These are phyloP conservation scores for Scaptomyza caliginosa DNA, from an alignment of 2,888 invertebrate genomes.

Conservation along the genomic window DNA sequence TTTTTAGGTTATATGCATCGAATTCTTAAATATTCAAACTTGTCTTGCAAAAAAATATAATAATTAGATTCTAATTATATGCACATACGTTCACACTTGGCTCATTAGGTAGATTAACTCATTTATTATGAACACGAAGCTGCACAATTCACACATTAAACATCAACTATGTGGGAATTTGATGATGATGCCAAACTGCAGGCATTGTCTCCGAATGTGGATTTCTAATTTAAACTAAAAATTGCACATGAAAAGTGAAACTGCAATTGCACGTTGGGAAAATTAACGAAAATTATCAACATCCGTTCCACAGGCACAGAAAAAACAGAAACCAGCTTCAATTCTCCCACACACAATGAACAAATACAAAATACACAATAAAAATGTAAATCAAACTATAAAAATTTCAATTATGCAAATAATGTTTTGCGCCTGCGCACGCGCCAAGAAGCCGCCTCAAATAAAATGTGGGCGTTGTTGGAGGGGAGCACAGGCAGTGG, in stretches of 20 bases:
- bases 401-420: slow-evolving; percentile 62
- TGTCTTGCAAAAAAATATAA: background rate
- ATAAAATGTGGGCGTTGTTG: slow-evolving; percentile 37
- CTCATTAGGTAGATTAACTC: slow-evolving; percentile 36
- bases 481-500: background rate
- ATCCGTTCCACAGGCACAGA: slow-evolving; percentile 37
- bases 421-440: slow-evolving; percentile 71
- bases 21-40: too few species aligned
- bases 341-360: slow-evolving; percentile 40
- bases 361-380: slow-evolving; percentile 5
- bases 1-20: too few species aligned
- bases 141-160: slow-evolving; percentile 46
- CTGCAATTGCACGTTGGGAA: slow-evolving; percentile 32
- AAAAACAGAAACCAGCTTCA: slow-evolving; percentile 25
- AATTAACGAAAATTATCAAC: slow-evolving; percentile 41
- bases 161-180: slow-evolving; percentile 41
- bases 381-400: slow-evolving; percentile 5
- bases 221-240: slow-evolving; percentile 14
- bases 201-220: slow-evolving; percentile 28
- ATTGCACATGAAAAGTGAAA: slow-evolving; percentile 52
- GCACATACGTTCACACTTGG: background rate
- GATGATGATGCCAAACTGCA: background rate
- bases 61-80: slow-evolving; percentile 7
- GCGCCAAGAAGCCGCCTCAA: slow-evolving; percentile 49
- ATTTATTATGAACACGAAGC: slow-evolving; percentile 27